These are phyloP conservation scores for Fukomys damarensis DNA, from an alignment of 2,113 vertebrate species.

Conservation along the genomic window DNA sequence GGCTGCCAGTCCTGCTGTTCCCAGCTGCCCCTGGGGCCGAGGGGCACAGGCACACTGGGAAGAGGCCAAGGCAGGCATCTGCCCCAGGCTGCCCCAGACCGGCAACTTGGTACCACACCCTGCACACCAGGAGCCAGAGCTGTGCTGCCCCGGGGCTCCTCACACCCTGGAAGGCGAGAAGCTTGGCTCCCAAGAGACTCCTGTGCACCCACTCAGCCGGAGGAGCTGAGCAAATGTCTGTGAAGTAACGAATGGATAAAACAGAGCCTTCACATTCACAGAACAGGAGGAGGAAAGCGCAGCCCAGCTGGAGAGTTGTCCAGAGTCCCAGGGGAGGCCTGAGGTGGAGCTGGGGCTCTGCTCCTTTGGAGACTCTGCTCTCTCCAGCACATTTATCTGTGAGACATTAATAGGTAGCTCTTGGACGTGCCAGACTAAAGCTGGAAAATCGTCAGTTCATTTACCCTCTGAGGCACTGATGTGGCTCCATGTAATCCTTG, in stretches of 20 bases:
- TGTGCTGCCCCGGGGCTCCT: too few relatives aligned
- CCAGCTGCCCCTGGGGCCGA: neutral
- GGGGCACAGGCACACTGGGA: neutral
- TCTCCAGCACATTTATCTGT: neutral
- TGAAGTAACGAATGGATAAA: neutral
- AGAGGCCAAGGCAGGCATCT: neutral
- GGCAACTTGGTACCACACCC: fast-evolving
- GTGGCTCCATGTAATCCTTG: fast-evolving
- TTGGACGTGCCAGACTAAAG: neutral
- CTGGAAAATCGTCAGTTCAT: neutral
- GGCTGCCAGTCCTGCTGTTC: neutral
- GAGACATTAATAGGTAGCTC: too few relatives aligned
- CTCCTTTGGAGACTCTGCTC: neutral
- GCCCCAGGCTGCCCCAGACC: neutral
- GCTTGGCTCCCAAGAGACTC: fast-evolving
- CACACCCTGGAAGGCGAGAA: neutral
- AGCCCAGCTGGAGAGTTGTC: neutral
- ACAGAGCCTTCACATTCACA: fast-evolving
- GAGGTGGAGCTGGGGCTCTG: neutral
- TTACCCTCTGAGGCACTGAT: neutral
- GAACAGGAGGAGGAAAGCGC: neutral
- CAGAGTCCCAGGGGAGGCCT: neutral
- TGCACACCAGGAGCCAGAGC: too few relatives aligned
- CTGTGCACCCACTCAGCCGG: fast-evolving
- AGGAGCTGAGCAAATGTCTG: neutral